Evolutionary conservation across 2,113 vertebrate genomes (phyloP).

Genomic region (Mionectes macconnelli): DNA sequence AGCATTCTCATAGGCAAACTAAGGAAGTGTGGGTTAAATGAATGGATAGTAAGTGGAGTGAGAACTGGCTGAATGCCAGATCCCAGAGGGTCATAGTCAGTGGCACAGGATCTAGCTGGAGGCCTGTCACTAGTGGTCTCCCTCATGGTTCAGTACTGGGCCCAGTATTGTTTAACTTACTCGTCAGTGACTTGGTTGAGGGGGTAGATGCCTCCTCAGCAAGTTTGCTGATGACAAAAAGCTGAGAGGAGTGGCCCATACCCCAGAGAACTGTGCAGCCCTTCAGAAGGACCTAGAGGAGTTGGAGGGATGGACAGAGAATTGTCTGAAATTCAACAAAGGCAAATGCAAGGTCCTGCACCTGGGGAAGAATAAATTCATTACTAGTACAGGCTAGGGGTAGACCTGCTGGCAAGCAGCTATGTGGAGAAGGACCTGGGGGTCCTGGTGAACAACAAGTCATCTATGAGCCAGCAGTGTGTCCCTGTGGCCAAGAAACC

Average conservation of each 20-base stretch:
- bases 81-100: no score
- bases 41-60: background rate
- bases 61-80: background rate
- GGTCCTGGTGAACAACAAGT: background rate
- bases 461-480: background rate
- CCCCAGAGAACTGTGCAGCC: background rate
- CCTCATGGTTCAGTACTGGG: no score
- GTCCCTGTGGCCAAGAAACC: background rate
- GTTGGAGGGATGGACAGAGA: background rate
- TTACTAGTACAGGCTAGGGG: background rate
- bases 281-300: background rate
- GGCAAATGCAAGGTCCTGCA: background rate
- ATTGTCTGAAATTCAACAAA: background rate
- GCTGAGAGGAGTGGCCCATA: background rate
- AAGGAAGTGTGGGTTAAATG: no score
- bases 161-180: background rate
- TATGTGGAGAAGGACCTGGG: background rate
- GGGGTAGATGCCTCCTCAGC: background rate
- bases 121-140: background rate
- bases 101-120: background rate
- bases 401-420: background rate
- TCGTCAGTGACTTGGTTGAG: background rate
- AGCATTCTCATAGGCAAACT: background rate
- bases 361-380: background rate
- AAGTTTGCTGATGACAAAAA: background rate